Base-by-base conservation (phyloP, 2,888 invertebrate species). In the Caenorhabditis plicata region DNA sequence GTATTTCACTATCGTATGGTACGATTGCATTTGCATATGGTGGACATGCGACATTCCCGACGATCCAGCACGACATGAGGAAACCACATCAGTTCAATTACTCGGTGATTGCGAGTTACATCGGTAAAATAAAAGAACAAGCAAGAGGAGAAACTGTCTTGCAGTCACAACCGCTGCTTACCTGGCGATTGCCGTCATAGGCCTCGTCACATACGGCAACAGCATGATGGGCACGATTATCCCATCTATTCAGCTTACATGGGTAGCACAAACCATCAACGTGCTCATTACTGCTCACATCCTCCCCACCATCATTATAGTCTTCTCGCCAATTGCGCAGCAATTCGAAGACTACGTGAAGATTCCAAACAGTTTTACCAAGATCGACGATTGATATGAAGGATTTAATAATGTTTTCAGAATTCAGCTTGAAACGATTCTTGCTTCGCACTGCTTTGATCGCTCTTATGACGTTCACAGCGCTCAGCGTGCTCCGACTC, bases 1-100 rank as follows among this genome's bases (percentile, higher is more conserved):
- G 87, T 61, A 88, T 88, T 81, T 88, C 87, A 80, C 80, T 88
- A 25, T 86, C 88, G 0, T 87, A 88, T 74, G 88, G 88, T 7
- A 87, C 67, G 2, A 67, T 67, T 23, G 63, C 61, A 2, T 67
- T 67, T 23, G 63, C 67, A 4, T 67, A 53, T 36, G 67, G 60
- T 4, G 88, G 88, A 2, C 88, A 88, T 5, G 87, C 88, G 0
- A 87, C 88, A 77, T 85, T 92, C 75, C 86, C 92, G 67, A 92
- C 92, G 0, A 87, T 92, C 44, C 92, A 92, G 84, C 89, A 91
- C 62, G 92, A 92, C 81, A 92, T 92, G 92, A 86, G 86, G 57
- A 86, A 88, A 33, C 69, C 69, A 11, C 51, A 54, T 25, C 51
- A 57, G n/a, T 70, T 70, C 43, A 61, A 55, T 22, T 46, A 61